Percentiles rank a stretch among this genome's conserved stretches.
phyloP scores from a whole-genome alignment of 2,113 vertebrate species.

The Junco hyemalis region DNA sequence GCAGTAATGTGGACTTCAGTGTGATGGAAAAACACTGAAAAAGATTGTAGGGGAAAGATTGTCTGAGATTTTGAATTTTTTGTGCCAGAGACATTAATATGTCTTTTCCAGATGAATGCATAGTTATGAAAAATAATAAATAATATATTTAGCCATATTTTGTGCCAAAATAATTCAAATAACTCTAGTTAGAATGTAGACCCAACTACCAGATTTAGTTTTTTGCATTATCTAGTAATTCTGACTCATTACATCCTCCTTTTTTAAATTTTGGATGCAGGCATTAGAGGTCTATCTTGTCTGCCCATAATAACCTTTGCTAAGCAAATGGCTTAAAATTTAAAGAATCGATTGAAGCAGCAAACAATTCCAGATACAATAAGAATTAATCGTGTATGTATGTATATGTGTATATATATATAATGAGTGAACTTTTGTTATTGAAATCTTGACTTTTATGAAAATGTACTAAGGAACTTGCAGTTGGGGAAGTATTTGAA shows the following conservation, averaged over 20 bases:
- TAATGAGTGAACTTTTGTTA: fast-evolving
- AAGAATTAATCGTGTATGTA: not conserved
- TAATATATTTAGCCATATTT: not conserved
- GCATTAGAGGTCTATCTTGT: not conserved
- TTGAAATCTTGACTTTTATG: not conserved
- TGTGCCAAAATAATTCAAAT: not conserved
- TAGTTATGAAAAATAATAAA: not conserved
- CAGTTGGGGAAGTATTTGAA: not conserved
- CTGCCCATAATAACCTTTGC: not conserved
- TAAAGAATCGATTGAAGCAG: not conserved
- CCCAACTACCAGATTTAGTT: not conserved
- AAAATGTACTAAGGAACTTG: not conserved
- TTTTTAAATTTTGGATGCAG: not conserved
- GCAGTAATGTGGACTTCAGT: not conserved
- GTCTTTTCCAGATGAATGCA: not conserved
- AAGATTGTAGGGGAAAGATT: not conserved
- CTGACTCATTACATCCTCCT: not conserved
- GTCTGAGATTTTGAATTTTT: not conserved
- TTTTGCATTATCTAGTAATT: not conserved
- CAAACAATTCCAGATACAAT: not conserved
- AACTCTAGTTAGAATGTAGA: not conserved
- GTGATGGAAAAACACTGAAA: not conserved
- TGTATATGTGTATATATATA: not conserved
- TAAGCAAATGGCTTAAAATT: not conserved
- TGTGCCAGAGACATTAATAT: not conserved